These are phyloP conservation scores for Xestobium rufovillosum DNA, from an alignment of 2,888 invertebrate species.

Conservation along the genomic window DNA sequence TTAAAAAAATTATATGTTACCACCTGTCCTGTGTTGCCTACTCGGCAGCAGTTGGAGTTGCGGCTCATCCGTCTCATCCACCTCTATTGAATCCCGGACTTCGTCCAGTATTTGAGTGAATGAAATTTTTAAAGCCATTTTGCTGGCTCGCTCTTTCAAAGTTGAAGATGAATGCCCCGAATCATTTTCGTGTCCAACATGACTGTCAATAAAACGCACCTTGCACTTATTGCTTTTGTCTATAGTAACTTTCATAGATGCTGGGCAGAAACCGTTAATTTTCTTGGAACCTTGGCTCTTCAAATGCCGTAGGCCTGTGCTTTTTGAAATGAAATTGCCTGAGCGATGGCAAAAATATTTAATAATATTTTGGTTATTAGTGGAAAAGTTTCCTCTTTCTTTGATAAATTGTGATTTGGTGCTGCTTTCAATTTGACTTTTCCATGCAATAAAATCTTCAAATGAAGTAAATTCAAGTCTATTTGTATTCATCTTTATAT, in stretches of 20 bases:
- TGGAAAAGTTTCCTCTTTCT: slow-evolving; percentile 1
- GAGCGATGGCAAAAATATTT: slow-evolving; percentile 15
- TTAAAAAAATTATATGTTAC: too few relatives aligned
- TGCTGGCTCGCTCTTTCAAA: slow-evolving; percentile 13
- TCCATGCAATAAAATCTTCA: slow-evolving; percentile 10
- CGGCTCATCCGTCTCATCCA: too few relatives aligned
- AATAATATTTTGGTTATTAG: too few relatives aligned
- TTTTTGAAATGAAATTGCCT: slow-evolving; percentile 12
- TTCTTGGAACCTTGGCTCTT: slow-evolving; percentile 17
- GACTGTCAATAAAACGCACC: too few relatives aligned
- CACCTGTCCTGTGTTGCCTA: too few relatives aligned
- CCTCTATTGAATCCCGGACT: slow-evolving; percentile 6
- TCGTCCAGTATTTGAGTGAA: slow-evolving; percentile 14
- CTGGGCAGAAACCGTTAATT: slow-evolving; percentile 17
- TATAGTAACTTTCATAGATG: slow-evolving; percentile 6
- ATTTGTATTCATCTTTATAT: slow-evolving; percentile 6
- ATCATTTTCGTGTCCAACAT: too few relatives aligned
- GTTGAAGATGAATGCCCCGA: slow-evolving; percentile 11
- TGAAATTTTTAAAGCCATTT: slow-evolving; percentile 16
- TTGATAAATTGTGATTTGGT: slow-evolving; percentile 7
- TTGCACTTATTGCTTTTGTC: too few relatives aligned
- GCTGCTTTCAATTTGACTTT: slow-evolving; percentile 9
- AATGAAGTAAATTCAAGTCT: slow-evolving; percentile 8
- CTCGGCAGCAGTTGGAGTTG: too few relatives aligned
- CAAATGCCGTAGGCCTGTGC: slow-evolving; percentile 12